These are phyloP conservation scores for Agrochola macilenta DNA, from an alignment of 2,888 invertebrate species.

Conservation along the genomic window DNA sequence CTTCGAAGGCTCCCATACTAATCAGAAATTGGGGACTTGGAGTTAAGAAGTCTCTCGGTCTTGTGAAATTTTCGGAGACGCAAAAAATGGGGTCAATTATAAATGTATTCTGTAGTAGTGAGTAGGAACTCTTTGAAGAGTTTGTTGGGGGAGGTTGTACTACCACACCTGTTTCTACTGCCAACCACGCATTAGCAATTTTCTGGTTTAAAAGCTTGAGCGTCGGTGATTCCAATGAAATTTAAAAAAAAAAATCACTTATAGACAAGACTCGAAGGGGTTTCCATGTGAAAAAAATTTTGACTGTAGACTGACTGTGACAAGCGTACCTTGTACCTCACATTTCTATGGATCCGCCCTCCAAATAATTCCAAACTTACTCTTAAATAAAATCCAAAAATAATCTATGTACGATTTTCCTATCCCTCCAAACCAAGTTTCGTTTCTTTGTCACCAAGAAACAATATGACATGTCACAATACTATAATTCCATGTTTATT, in stretches of 20 bases:
- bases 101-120: not conserved
- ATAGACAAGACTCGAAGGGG: too few relatives aligned
- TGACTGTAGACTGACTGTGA: not conserved
- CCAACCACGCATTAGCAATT: not conserved
- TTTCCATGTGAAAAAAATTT: not conserved
- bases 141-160: not conserved
- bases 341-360: not conserved
- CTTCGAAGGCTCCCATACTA: slow-evolving; percentile 3
- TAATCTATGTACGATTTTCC: not conserved
- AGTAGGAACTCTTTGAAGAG: not conserved
- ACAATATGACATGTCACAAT: slow-evolving; percentile 2
- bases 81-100: not conserved
- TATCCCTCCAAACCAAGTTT: not conserved
- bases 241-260: too few relatives aligned
- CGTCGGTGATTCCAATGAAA: not conserved
- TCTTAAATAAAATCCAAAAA: not conserved
- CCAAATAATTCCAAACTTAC: not conserved
- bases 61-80: not conserved
- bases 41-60: not conserved
- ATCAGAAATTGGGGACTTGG: slow-evolving; percentile 5
- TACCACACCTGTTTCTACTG: not conserved
- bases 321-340: not conserved
- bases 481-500: slow-evolving; percentile 4
- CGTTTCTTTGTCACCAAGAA: not conserved
- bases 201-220: not conserved